phyloP scores from a whole-genome alignment of 2,113 vertebrate genomes.

The Hemiscyllium ocellatum region DNA sequence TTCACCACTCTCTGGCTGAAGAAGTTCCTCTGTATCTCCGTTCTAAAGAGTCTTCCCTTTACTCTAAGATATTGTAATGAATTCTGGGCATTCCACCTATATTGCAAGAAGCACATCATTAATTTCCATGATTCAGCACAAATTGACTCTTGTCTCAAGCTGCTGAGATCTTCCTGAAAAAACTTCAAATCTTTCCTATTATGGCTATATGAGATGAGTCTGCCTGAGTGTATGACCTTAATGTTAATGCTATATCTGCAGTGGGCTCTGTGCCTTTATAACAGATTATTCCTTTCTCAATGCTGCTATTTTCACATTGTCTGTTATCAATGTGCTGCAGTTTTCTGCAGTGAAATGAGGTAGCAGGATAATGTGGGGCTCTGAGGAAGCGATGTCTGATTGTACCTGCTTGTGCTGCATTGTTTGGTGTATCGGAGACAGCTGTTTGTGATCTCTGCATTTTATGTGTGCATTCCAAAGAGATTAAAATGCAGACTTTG shows the following conservation, averaged over 20 bases:
- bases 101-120: not conserved
- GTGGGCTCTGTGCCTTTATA: not conserved
- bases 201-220: not conserved
- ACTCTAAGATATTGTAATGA: too few relatives aligned
- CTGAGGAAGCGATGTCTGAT: not conserved
- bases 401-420: conserved; percentile 16
- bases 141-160: not conserved
- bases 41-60: too few relatives aligned
- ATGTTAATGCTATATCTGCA: conserved; percentile 7
- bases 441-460: not conserved
- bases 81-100: not conserved
- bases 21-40: too few relatives aligned
- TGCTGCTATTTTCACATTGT: not conserved
- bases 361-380: not conserved
- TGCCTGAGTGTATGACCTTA: not conserved
- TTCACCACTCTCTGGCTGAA: too few relatives aligned
- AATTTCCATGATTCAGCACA: not conserved
- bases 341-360: not conserved
- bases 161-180: not conserved
- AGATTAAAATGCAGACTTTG: not conserved
- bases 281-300: not conserved
- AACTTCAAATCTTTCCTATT: not conserved
- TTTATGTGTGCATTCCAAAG: not conserved
- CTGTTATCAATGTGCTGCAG: not conserved
- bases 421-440: not conserved